Evolutionary conservation across 2,797 vertebrate species (phyloP), one percentile per base, ranked within the genome.

Genomic region (Capromys pilorides): DNA sequence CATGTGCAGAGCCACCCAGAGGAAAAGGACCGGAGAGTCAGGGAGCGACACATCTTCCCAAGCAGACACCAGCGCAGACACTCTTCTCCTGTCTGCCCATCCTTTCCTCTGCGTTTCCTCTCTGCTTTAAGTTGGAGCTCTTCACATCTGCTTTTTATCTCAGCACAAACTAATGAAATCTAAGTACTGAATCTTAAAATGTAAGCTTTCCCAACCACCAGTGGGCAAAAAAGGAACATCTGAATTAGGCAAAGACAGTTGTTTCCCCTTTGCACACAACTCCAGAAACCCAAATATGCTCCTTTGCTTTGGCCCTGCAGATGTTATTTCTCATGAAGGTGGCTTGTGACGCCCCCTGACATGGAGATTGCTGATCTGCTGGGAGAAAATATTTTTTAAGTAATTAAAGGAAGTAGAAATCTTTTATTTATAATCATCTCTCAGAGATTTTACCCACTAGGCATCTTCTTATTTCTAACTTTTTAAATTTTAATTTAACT

Each of bases 1-100:
- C 45, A 2, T 0, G 0, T 16, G 49, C 45, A 75, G n/a, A 59
- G 62, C 45, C 18, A 10, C 49, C 80, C 18, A 0, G 4, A 19
- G 51, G 10, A 1, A 21, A 71, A 31, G 8, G 10, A 4, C 85
- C 16, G 24, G 22, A 1, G 59, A 18, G 12, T 7, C 11, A 66
- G 39, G 36, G 14, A 5, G 7, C 51, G 24, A 26, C 28, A 0
- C 1, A 9, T 36, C 67, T 64, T 51, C 62, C 6, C 5, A 0
- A 11, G 39, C 2, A 13, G 71, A 41, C n/a, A 3, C 19, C 10
- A 18, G 36, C 64, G 31, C 10, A 10, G 0, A 10, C 28, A 36
- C 33, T 41, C 33, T 57, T 24, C 31, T 24, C 3, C 22, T 22
- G 0, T 49, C 81, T 57, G 12, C 69, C 14, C 1, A 12, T 33